Evolutionary conservation across 2,797 vertebrate genomes (phyloP).

Genomic region (Hippoglossus hippoglossus): DNA sequence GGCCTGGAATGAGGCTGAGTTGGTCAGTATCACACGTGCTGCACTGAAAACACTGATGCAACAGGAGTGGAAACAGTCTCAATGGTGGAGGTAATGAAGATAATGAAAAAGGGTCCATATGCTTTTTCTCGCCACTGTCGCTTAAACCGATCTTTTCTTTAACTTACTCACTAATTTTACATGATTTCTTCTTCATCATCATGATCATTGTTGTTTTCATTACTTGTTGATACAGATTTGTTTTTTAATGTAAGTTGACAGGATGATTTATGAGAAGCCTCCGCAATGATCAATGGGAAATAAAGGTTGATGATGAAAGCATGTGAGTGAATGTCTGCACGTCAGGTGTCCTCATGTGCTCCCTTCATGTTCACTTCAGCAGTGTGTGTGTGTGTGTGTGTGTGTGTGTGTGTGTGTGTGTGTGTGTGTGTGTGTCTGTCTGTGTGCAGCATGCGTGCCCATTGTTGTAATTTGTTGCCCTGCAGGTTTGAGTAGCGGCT

Average conservation of each 20-base stretch:
- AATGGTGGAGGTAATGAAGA: too few species aligned
- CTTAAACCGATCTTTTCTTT: too few species aligned
- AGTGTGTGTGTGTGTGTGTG: neutral
- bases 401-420: neutral
- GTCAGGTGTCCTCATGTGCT: constrained; percentile 25
- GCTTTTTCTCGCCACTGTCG: too few species aligned
- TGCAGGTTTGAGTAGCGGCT: constrained; percentile 60
- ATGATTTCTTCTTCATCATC: neutral
- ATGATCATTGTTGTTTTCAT: neutral
- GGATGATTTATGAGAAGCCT: constrained; percentile 10
- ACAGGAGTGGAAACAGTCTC: too few species aligned
- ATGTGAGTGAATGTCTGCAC: neutral
- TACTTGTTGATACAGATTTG: neutral
- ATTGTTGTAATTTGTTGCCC: constrained; percentile 56
- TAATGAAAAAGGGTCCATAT: too few species aligned
- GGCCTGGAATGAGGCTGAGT: too few species aligned
- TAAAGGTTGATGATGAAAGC: constrained; percentile 40
- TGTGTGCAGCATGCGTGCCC: constrained; percentile 21
- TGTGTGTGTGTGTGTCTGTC: constrained; percentile 5
- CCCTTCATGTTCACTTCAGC: constrained; percentile 7
- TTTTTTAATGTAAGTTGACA: neutral
- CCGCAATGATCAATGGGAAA: constrained; percentile 6
- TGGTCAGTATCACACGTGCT: too few species aligned
- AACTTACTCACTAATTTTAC: neutral
- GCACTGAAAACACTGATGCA: too few species aligned